Conservation (phyloP, 2,113 vertebrate genomes). For the Stomatorhinus ivindoensis region DNA sequence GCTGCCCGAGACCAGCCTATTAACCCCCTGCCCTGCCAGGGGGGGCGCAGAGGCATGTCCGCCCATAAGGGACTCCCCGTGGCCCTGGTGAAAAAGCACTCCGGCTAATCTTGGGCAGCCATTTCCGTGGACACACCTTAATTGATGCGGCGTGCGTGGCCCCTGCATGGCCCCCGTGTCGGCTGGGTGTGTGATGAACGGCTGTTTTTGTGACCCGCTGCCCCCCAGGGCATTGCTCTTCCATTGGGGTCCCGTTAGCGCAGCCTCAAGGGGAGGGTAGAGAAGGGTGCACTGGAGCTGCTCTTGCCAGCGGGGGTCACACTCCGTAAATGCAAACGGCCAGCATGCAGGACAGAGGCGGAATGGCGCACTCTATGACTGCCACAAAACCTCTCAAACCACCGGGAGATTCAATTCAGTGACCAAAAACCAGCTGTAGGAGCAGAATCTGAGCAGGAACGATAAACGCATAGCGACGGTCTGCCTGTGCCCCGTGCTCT, state of each 20-base stretch:
- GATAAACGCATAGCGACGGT: not conserved
- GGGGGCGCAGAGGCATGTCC: not conserved
- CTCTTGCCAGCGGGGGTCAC: not conserved
- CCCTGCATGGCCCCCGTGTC: slow-evolving; percentile 32
- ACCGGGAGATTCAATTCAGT: not conserved
- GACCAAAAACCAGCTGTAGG: not conserved
- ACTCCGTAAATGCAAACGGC: not conserved
- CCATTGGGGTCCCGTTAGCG: not conserved
- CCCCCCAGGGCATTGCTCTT: slow-evolving; percentile 18
- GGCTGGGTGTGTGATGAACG: slow-evolving; percentile 43
- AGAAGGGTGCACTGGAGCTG: not conserved
- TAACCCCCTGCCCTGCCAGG: slow-evolving; percentile 20
- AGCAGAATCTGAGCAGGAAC: not conserved
- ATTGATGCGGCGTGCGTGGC: slow-evolving; percentile 33
- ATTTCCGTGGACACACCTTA: slow-evolving; percentile 48
- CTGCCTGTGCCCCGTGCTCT: not conserved
- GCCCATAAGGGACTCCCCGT: not conserved
- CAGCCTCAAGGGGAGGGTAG: not conserved
- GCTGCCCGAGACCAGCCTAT: slow-evolving; percentile 21
- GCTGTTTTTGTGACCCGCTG: slow-evolving; percentile 57
- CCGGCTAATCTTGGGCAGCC: slow-evolving; percentile 43
- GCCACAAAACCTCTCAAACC: not conserved
- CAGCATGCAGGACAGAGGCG: not conserved
- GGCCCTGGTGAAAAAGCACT: slow-evolving; percentile 41
- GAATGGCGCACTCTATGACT: not conserved